Evolutionary conservation across 2,888 invertebrate species (phyloP).

Genomic region (Reticulitermes lucifugus): DNA sequence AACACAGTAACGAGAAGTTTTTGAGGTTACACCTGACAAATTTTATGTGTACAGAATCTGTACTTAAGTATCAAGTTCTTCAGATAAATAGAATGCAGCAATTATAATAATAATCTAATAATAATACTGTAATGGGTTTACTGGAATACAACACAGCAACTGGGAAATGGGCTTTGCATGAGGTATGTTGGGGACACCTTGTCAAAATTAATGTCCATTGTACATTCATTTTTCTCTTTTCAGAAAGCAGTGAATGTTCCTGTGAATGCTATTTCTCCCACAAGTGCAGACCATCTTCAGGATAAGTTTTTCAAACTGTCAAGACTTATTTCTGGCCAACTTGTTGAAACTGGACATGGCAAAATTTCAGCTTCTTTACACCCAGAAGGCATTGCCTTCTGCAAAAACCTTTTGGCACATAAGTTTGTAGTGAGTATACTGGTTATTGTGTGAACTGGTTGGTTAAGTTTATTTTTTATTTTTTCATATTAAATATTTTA

Average conservation of each 20-base stretch:
- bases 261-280: constrained; percentile 86
- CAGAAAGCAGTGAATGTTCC: constrained; percentile 88
- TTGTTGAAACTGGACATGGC: constrained; percentile 71
- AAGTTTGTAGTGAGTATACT: constrained; percentile 75
- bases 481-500: too few species aligned
- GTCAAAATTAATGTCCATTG: neutral
- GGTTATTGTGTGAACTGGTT: neutral
- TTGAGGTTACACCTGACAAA: too few species aligned
- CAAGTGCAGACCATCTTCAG: constrained; percentile 76
- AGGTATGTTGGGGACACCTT: neutral
- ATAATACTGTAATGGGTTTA: too few species aligned
- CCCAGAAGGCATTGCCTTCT: constrained; percentile 78
- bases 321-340: constrained; percentile 78
- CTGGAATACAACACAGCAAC: too few species aligned
- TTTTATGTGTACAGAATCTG: too few species aligned
- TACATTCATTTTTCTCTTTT: constrained; percentile 51
- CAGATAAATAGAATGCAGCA: too few species aligned
- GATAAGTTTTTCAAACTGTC: constrained; percentile 82
- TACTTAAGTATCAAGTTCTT: too few species aligned
- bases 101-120: too few species aligned
- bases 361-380: constrained; percentile 75
- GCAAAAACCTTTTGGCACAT: constrained; percentile 76
- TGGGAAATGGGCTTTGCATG: too few species aligned
- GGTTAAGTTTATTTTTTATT: too few species aligned
- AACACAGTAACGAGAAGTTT: too few species aligned